Percentiles rank a stretch among this genome's conserved stretches.
phyloP scores from a whole-genome alignment of 2,113 vertebrate genomes.

The Lepus timidus region DNA sequence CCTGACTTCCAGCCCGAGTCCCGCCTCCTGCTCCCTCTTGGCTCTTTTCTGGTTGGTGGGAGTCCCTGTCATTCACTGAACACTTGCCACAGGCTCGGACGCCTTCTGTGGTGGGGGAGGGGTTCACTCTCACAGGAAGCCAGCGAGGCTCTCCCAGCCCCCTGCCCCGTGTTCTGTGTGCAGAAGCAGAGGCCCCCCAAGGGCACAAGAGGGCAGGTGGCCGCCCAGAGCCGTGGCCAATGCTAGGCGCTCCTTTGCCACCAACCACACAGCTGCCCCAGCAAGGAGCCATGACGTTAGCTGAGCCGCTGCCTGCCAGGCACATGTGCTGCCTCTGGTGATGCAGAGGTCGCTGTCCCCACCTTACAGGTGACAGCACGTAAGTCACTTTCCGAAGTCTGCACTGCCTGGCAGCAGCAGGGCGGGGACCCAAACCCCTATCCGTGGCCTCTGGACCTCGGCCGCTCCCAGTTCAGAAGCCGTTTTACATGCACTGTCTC shows the following conservation, averaged over 20 bases:
- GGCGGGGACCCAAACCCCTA: neutral
- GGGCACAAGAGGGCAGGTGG: neutral
- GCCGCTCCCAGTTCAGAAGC: neutral
- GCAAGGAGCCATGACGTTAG: neutral
- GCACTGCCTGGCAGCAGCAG: neutral
- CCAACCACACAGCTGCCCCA: neutral
- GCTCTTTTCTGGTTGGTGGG: neutral
- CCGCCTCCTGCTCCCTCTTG: neutral
- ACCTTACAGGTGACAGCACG: neutral
- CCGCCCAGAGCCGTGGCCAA: neutral
- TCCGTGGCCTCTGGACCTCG: neutral
- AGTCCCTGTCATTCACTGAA: neutral
- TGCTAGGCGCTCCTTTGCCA: neutral
- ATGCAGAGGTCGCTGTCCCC: constrained; percentile 16
- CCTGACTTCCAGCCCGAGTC: neutral
- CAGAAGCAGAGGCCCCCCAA: neutral
- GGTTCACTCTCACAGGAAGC: neutral
- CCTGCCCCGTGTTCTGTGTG: neutral
- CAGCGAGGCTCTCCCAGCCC: neutral
- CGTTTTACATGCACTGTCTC: neutral
- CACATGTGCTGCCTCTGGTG: constrained; percentile 36
- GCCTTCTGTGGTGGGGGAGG: neutral
- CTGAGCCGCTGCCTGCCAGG: neutral
- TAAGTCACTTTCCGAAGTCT: neutral
- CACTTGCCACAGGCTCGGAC: neutral